Percentiles rank a stretch among this genome's conserved stretches.
Conservation (phyloP, 2,888 invertebrate species). For the Lithophane ornitopus region DNA sequence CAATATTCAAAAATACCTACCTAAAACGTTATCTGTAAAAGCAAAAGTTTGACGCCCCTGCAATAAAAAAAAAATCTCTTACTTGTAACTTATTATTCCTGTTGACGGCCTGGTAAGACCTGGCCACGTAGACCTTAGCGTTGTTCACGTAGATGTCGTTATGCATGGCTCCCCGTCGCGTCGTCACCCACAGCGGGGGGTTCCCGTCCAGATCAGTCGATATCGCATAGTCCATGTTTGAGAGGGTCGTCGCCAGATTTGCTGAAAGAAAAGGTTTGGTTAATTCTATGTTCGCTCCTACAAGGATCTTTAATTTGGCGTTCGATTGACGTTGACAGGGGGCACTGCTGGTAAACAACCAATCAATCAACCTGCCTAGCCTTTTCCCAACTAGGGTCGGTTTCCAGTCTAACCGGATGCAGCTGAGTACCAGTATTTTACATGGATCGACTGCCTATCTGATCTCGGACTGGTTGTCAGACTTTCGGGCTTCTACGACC, state of each 20-base stretch:
- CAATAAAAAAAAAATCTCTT: constrained; percentile 42
- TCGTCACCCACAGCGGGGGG: constrained; percentile 96
- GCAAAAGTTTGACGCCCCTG: no score
- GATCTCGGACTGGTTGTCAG: no score
- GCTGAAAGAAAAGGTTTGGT: constrained; percentile 88
- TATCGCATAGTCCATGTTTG: constrained; percentile 93
- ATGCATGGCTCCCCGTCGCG: constrained; percentile 91
- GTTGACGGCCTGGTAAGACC: constrained; percentile 92
- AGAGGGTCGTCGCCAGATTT: constrained; percentile 93
- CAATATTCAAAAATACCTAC: not conserved
- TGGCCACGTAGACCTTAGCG: constrained; percentile 93
- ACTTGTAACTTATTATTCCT: constrained; percentile 87
- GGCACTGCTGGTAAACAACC: not conserved
- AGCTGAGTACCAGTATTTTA: no score
- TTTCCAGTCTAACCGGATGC: no score
- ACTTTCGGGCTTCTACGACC: no score
- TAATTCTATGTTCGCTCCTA: not conserved
- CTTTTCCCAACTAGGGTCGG: no score
- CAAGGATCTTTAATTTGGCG: not conserved
- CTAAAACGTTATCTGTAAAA: no score
- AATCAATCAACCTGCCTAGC: no score
- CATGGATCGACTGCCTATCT: no score
- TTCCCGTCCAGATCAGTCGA: constrained; percentile 95
- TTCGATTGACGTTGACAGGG: not conserved
- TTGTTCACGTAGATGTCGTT: constrained; percentile 96